A percentile compares a stretch with the other conserved stretches of the same genome.
Conservation (phyloP, 1,140 invertebrate genomes). For the Procambarus virginalis region DNA sequence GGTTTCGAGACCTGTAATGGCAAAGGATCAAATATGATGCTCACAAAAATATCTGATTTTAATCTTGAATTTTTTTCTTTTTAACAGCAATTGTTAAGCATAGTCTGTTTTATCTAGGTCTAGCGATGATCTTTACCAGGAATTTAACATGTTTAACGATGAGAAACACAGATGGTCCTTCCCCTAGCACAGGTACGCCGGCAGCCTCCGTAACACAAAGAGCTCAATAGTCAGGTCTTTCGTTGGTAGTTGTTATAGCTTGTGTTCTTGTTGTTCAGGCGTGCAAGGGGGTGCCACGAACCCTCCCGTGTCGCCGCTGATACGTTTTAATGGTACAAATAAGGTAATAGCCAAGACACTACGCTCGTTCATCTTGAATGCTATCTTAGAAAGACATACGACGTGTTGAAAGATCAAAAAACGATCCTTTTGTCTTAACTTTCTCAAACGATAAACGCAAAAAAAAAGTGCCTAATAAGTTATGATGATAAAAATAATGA, state of each 20-base stretch:
- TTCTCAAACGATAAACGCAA: no score
- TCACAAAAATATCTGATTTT: background rate
- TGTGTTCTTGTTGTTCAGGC: background rate
- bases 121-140: background rate
- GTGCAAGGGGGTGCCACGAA: no score
- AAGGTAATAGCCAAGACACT: no score
- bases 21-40: slow-evolving; percentile 23
- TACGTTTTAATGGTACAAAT: no score
- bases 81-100: background rate
- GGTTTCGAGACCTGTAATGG: background rate
- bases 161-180: background rate
- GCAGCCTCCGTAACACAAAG: background rate
- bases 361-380: no score
- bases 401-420: no score
- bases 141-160: background rate
- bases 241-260: no score
- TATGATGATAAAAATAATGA: no score
- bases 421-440: no score
- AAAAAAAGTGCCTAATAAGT: no score
- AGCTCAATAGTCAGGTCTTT: background rate
- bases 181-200: background rate
- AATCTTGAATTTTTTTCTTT: background rate
- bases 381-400: no score
- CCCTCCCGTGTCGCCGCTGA: no score
- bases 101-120: background rate